These are phyloP conservation scores for Cyclura pinguis DNA, from an alignment of 2,797 vertebrate species.

Conservation along the genomic window DNA sequence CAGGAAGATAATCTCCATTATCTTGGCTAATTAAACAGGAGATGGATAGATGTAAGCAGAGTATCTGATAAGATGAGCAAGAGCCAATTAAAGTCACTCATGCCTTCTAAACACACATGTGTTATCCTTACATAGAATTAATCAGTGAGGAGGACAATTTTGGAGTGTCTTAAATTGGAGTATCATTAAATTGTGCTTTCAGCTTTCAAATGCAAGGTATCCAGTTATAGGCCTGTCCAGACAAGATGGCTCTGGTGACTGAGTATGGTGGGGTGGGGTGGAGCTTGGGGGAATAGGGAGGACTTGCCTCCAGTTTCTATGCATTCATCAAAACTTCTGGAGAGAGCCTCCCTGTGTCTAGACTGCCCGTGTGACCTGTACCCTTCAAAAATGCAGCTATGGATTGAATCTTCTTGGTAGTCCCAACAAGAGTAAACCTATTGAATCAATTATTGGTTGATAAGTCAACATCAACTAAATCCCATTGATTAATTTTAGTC, in stretches of 20 bases:
- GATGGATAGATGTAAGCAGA: neutral
- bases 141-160: neutral
- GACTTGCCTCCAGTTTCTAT: neutral
- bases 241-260: neutral
- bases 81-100: conserved; percentile 34
- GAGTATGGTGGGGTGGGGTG: neutral
- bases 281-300: too few relatives aligned
- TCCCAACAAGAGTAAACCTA: too few relatives aligned
- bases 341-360: neutral
- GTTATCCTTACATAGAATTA: neutral
- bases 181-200: neutral
- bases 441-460: neutral
- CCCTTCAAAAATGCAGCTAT: neutral
- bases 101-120: neutral
- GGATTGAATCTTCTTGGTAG: neutral
- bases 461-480: too few relatives aligned
- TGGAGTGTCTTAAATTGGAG: neutral
- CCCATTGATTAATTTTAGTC: too few relatives aligned
- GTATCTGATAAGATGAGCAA: conserved; percentile 10
- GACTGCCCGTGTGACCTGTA: neutral
- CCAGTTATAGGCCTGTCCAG: too few relatives aligned
- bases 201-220: neutral
- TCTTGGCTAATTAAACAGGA: conserved; percentile 17
- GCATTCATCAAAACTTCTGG: neutral
- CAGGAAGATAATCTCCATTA: conserved; percentile 32